phyloP scores from a whole-genome alignment of 2,888 invertebrate species.

The Cataglyphis albicans region DNA sequence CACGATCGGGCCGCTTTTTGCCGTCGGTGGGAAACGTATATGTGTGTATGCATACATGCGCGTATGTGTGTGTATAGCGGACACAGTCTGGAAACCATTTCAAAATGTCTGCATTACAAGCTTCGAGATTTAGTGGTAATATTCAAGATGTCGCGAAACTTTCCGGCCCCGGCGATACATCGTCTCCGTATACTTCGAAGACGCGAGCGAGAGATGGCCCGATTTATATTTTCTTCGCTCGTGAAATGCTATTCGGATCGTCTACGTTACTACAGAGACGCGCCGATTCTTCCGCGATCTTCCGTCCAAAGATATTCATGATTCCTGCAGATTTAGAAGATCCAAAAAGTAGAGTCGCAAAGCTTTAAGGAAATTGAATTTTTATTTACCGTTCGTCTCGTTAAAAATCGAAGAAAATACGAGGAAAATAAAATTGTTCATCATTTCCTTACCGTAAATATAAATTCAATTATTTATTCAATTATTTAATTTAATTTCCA shows the following conservation, averaged over 20 bases:
- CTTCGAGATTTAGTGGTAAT: slow-evolving; percentile 52
- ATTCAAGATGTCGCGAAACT: slow-evolving; percentile 41
- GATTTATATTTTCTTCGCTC: slow-evolving; percentile 42
- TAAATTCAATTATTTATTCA: not conserved
- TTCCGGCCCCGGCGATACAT: slow-evolving; percentile 40
- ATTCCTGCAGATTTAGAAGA: not conserved
- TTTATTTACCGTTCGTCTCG: not conserved
- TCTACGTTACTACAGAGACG: not conserved
- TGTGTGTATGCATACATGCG: not conserved
- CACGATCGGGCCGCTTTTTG: slow-evolving; percentile 35
- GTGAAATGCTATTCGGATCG: slow-evolving; percentile 17
- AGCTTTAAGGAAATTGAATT: not conserved
- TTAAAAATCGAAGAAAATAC: not conserved
- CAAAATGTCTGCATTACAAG: slow-evolving; percentile 44
- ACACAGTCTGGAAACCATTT: slow-evolving; percentile 32
- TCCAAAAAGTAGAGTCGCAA: not conserved
- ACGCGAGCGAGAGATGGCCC: not conserved
- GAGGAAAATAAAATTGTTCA: not conserved
- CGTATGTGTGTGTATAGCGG: not conserved
- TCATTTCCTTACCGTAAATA: not conserved
- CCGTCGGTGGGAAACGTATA: slow-evolving; percentile 6
- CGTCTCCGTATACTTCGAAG: slow-evolving; percentile 25
- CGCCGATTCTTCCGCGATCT: slow-evolving; percentile 5
- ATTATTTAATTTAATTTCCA: not conserved
- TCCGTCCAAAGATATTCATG: not conserved